Base-by-base conservation (phyloP, 2,113 vertebrate genomes). In the Daboia siamensis region DNA sequence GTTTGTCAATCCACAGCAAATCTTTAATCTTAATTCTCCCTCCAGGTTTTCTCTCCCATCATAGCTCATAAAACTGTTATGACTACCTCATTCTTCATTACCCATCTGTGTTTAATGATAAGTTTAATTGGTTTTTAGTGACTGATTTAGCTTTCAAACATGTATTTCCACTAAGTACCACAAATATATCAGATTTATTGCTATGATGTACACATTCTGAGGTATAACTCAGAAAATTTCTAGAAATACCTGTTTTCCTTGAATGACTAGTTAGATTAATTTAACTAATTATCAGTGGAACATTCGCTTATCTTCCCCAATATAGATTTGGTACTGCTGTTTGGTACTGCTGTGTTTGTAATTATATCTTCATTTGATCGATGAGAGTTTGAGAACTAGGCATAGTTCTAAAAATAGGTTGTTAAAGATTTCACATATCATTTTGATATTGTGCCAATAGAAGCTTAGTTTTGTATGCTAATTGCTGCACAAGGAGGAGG, bases 191-290 rank as follows among this genome's bases (percentile, higher is more conserved):
- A 44, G 91, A 94, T 90, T 94, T 94, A 93, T 89, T 94, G 91
- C 91, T 55, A 95, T 0, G 6, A 94, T 96, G 96, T 96, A 95
- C 96, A 95, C 95, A 96, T 96, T 97, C 93, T 20, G 92, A 95
- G 95, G 95, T 94, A 91, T 95, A 94, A 93, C 91, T 93, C 96
- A 94, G 95, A 80, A 93, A 88, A 95, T 93, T 95, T 96, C 95
- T 94, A 86, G 0, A 93, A 97, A 96, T 95, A 96, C 93, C 94
- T 95, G 86, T 92, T 91, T 96, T 95, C 95, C 92, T 90, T 96
- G 93, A 96, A 95, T 95, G 95, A 96, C 95, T 96, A 95, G 96
- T 96, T 96, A 95, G 95, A 95, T 96, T 95, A 96, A 96, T 95
- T 96, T 96, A 95, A 57, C 94, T 96, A 96, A 96, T 96, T 96